Base-by-base conservation (phyloP, 2,113 vertebrate genomes). In the Oreotrochilus melanogaster region DNA sequence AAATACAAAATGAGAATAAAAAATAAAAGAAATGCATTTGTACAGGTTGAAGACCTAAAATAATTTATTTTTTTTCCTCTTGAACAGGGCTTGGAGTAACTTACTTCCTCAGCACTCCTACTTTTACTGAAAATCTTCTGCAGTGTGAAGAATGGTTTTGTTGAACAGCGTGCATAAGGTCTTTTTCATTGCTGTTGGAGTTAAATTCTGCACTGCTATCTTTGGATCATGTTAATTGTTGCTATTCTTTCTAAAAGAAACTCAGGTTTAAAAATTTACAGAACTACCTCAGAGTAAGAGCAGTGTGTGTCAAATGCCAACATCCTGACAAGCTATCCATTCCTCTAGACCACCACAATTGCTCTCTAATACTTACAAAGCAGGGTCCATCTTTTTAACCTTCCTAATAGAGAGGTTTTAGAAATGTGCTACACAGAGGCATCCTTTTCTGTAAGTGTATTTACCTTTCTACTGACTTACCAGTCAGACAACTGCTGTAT, bases 251-350 rank as follows among this genome's bases (percentile, higher is more conserved):
- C 71, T 47, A 47, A 79, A 89, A 92, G 64, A 91, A 88, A 74
- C 53, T 66, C 3, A 3, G 86, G 17, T 76, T 92, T 57, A 92
- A 92, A 78, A 83, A 69, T 78, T 92, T 92, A 80, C 58, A 94
- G 39, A 93, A 58, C 13, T 64, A 73, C 21, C 27, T 43, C 78
- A 88, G 28, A 93, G 3, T 64, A 86, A 48, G 5, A 86, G 70
- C 62, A 67, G 35, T 21, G 17, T 66, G 16, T 42, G 53, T 56
- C 78, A 90, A 90, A 90, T 33, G 43, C 39, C 75, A 88, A 27
- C 24, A 94, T n/a, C 30, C 64, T 70, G 60, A 90, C 51, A 93
- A 90, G 69, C 31, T 45, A 65, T 23, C n/a, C 11, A 1, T 22
- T 91, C 54, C 45, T n/a, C 35, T 9, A 33, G 48, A 69, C n/a